Evolutionary conservation across 2,797 vertebrate genomes (phyloP), one percentile per base, ranked within the genome.

Genomic region (Channallabes apus): DNA sequence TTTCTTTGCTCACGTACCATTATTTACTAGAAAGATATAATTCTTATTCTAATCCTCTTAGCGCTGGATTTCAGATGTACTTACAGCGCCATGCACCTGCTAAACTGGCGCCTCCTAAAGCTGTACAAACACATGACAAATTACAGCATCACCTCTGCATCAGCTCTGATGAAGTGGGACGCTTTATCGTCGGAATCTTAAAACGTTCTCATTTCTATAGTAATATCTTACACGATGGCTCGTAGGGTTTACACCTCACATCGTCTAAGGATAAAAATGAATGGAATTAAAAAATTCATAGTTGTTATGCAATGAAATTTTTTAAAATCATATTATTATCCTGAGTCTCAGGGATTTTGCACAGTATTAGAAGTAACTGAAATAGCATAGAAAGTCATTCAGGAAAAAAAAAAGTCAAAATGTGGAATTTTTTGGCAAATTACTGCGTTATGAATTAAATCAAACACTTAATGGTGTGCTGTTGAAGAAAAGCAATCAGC

Each of bases 21-120:
- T 96, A 94, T 95, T 95, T 95, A 95, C 94, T 94, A 93, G 94
- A 93, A 93, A 94, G 94, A 95, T 95, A 94, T 95, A 93, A 93
- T 95, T 93, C 94, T 91, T 91, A 92, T 92, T 94, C 94, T 95
- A 96, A 96, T 96, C 95, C 95, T 95, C 95, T 96, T 96, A 95
- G 93, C 86, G 90, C 91, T 95, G 94, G 94, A 95, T 95, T 96
- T 94, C 86, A 92, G 94, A 95, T 95, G 95, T 96, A 95, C 94
- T 94, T 94, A 95, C 93, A 94, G 94, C 93, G 27, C 91, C 92
- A 93, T 94, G 94, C 94, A 96, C 95, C 95, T 95, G 95, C 94
- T 95, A 95, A 96, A 95, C 92, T 93, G 93, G 92, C 94, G 92
- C 93, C 93, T 94, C 93, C 93, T 93, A 94, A 95, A 95, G 94